Evolutionary conservation across 92 coral and sea anemone genomes (phyloP).

Genomic region (Phymanthus crucifer): DNA sequence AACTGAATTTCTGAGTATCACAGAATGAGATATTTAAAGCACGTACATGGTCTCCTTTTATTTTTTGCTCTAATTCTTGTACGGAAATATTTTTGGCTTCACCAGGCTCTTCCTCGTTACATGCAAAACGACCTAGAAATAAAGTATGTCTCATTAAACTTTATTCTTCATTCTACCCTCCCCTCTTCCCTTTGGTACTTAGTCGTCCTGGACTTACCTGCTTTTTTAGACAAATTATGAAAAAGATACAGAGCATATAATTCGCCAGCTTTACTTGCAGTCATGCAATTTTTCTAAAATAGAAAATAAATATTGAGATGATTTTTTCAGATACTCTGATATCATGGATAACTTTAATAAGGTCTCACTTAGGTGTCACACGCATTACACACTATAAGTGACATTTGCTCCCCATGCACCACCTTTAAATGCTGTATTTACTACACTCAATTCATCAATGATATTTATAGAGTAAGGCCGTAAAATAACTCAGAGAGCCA

Average conservation of each 20-base stretch:
- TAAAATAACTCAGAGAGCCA: too few species aligned
- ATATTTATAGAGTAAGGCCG: too few species aligned
- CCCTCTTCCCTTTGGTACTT: neutral
- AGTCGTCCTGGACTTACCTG: constrained; percentile 46
- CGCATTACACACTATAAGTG: too few species aligned
- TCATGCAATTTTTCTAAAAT: constrained; percentile 7
- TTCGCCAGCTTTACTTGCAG: constrained; percentile 11
- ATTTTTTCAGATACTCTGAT: neutral
- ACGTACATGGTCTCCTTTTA: constrained; percentile 56
- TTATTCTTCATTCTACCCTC: neutral
- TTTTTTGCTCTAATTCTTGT: constrained; percentile 41
- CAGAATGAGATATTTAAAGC: neutral
- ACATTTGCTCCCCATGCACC: too few species aligned
- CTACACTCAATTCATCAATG: too few species aligned
- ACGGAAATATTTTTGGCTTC: constrained; percentile 52
- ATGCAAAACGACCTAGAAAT: constrained; percentile 71
- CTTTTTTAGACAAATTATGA: constrained; percentile 30
- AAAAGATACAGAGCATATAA: constrained; percentile 31
- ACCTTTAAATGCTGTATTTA: too few species aligned
- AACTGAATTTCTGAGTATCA: too few species aligned
- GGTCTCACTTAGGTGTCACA: too few species aligned
- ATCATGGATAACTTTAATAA: too few species aligned
- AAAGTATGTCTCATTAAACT: neutral
- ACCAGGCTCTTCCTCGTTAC: constrained; percentile 47
- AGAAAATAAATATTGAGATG: neutral